Conservation (phyloP, 2,113 vertebrate species). For the Peromyscus maniculatus region DNA sequence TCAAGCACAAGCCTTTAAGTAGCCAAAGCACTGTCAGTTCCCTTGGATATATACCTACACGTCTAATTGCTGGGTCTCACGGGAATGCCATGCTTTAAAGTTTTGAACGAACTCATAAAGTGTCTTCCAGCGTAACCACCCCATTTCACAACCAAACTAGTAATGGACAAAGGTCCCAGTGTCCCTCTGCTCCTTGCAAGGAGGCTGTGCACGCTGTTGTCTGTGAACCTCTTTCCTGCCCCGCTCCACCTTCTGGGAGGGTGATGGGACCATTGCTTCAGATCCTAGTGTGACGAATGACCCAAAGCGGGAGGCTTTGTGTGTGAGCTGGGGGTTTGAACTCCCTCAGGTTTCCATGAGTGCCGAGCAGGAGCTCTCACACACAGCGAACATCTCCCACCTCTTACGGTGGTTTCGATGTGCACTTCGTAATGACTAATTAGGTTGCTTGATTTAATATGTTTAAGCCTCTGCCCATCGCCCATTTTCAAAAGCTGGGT, state of each 20-base stretch:
- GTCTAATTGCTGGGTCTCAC: fast-evolving
- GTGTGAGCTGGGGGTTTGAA: not conserved
- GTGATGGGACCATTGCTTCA: not conserved
- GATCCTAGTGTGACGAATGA: not conserved
- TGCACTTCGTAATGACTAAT: not conserved
- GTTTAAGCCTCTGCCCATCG: not conserved
- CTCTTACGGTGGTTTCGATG: not conserved
- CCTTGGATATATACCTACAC: no score
- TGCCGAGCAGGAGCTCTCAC: no score
- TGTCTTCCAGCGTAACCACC: not conserved
- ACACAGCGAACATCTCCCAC: not conserved
- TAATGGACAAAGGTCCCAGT: fast-evolving
- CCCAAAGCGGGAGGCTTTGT: not conserved
- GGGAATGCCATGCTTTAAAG: not conserved
- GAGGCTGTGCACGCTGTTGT: not conserved
- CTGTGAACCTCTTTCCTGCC: not conserved
- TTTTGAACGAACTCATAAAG: no score
- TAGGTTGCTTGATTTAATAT: not conserved
- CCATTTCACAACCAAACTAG: not conserved
- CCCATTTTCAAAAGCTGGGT: not conserved
- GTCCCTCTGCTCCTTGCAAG: not conserved
- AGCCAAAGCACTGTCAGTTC: not conserved
- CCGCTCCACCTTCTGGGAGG: not conserved
- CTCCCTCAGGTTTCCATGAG: not conserved
- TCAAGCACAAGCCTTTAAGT: not conserved